Percentiles rank a stretch among this genome's conserved stretches.
These are phyloP conservation scores for Caenorhabditis doughertyi DNA, from an alignment of 2,888 invertebrate genomes.

Conservation along the genomic window DNA sequence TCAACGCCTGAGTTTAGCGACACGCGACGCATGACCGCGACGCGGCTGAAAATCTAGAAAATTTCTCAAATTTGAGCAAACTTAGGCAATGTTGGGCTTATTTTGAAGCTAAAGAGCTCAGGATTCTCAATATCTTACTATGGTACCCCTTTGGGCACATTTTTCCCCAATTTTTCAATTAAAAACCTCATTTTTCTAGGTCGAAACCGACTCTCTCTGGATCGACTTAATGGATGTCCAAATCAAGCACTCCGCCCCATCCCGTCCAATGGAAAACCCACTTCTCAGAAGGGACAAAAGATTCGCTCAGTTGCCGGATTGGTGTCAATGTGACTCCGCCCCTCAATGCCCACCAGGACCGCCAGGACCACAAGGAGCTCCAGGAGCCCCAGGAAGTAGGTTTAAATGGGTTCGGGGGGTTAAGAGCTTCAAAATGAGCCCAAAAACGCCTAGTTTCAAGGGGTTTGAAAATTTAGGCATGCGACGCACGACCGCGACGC, in stretches of 20 bases:
- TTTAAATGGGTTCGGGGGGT: background rate
- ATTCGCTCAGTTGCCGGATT: slow-evolving; percentile 71
- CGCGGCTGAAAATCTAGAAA: slow-evolving; percentile 7
- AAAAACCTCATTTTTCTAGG: slow-evolving; percentile 26
- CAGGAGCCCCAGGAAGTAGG: slow-evolving; percentile 71
- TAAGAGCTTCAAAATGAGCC: background rate
- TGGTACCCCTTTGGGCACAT: background rate
- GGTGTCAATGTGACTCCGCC: slow-evolving; percentile 71
- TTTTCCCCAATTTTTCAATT: background rate
- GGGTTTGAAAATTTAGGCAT: background rate
- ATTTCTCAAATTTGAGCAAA: background rate
- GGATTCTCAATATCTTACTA: background rate
- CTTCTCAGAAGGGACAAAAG: slow-evolving; percentile 69
- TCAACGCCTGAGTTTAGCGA: background rate
- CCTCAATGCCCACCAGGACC: slow-evolving; percentile 74
- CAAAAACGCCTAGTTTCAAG: background rate
- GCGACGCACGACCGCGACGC: background rate
- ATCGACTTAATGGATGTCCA: slow-evolving; percentile 72
- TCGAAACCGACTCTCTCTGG: slow-evolving; percentile 70
- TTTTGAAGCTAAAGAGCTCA: background rate
- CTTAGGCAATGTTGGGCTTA: background rate
- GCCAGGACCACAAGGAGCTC: slow-evolving; percentile 71
- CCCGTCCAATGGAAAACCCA: slow-evolving; percentile 68
- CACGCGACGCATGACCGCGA: slow-evolving; percentile 21
- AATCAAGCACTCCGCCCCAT: slow-evolving; percentile 65